Evolutionary conservation across 2,797 vertebrate genomes (phyloP).

Genomic region (Coccyzus lansbergi): DNA sequence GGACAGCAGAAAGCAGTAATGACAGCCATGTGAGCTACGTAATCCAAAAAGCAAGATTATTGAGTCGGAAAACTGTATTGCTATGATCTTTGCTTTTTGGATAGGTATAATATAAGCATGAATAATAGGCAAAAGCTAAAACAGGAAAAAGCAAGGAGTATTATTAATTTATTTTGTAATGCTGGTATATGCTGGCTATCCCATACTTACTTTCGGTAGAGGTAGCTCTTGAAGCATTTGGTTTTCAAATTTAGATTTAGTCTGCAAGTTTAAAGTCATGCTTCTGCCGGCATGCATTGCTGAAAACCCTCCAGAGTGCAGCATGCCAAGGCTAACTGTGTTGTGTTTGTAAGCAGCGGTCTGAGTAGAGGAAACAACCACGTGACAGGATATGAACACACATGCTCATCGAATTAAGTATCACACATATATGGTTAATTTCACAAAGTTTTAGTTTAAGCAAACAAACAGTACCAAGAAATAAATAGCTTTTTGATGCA

Average conservation of each 20-base stretch:
- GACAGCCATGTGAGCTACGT: constrained; percentile 56
- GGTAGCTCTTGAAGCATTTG: constrained; percentile 97
- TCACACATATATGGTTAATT: constrained; percentile 81
- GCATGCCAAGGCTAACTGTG: constrained; percentile 99
- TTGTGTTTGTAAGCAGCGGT: constrained; percentile 99
- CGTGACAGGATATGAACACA: constrained; percentile 90
- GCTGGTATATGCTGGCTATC: constrained; percentile 76
- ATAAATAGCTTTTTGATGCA: constrained; percentile 70
- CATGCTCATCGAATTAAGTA: constrained; percentile 80
- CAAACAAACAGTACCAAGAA: constrained; percentile 73
- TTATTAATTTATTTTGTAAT: constrained; percentile 65
- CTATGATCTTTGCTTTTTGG: constrained; percentile 53
- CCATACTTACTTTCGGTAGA: constrained; percentile 98
- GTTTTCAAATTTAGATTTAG: constrained; percentile 99
- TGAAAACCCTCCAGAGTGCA: constrained; percentile 98
- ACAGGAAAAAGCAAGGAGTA: constrained; percentile 69
- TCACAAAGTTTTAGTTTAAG: constrained; percentile 80
- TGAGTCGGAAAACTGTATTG: not conserved
- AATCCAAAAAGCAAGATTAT: constrained; percentile 72
- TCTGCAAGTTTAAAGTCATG: constrained; percentile 99
- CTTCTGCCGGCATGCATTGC: constrained; percentile 95
- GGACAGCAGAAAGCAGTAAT: constrained; percentile 66
- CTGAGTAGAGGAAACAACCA: constrained; percentile 99
- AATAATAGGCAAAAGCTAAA: constrained; percentile 64
- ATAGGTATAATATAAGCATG: constrained; percentile 54